Evolutionary conservation across 2,113 vertebrate species (phyloP).

Genomic region (Panthera uncia): DNA sequence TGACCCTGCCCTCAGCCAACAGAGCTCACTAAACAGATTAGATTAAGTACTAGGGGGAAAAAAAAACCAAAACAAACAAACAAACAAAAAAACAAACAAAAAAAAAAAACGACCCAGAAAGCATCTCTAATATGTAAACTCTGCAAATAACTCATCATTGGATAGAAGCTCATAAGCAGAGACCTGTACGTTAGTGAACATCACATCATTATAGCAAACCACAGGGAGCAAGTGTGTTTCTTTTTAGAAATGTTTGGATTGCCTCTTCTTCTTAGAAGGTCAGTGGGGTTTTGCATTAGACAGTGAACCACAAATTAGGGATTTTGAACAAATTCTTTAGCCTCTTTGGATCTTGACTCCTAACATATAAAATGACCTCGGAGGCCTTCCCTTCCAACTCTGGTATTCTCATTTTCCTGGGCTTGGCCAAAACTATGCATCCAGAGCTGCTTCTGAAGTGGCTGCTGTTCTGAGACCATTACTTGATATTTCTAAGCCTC

Average conservation of each 20-base stretch:
- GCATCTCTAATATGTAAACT: not conserved
- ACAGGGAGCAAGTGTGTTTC: not conserved
- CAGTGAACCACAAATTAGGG: conserved; percentile 1
- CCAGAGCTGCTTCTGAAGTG: conserved; percentile 6
- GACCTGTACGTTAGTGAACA: not conserved
- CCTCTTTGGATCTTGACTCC: not conserved
- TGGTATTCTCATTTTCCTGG: conserved; percentile 35
- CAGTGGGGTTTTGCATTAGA: conserved; percentile 1
- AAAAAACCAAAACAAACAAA: not conserved
- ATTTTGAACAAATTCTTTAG: conserved; percentile 31
- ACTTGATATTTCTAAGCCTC: conserved; percentile 26
- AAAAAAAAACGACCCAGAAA: not conserved
- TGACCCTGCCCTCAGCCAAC: not conserved
- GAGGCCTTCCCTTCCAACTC: not conserved
- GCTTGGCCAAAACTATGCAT: not conserved
- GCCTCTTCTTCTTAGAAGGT: conserved; percentile 19
- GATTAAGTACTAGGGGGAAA: not conserved
- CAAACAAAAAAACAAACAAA: too few relatives aligned
- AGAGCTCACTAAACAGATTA: conserved; percentile 1
- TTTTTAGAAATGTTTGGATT: not conserved
- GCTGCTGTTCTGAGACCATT: conserved; percentile 28
- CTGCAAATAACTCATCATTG: not conserved
- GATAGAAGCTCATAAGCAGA: not conserved
- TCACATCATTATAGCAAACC: not conserved
- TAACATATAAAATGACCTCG: conserved; percentile 9